Conservation (phyloP, 2,888 invertebrate species). For the Tenthredo notha region DNA sequence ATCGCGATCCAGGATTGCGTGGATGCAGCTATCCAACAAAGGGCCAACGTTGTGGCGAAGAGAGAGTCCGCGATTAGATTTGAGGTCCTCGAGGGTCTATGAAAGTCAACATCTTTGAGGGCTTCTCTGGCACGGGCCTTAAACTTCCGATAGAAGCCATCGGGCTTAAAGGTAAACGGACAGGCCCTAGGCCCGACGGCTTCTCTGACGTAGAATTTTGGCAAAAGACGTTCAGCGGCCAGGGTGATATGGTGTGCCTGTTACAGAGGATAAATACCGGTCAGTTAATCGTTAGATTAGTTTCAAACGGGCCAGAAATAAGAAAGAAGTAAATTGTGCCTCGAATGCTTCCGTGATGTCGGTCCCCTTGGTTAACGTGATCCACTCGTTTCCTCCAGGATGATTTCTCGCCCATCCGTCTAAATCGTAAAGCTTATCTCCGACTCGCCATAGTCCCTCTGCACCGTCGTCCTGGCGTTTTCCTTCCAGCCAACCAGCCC, state of each 20-base stretch:
- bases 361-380: conserved; percentile 86
- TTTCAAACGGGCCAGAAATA: background rate
- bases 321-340: conserved; percentile 63
- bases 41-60: conserved; percentile 58
- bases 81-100: conserved; percentile 70
- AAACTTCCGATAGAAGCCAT: conserved; percentile 88
- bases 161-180: conserved; percentile 86
- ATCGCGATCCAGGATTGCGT: conserved; percentile 67
- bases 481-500: conserved; percentile 83
- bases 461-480: conserved; percentile 86
- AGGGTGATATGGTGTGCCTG: conserved; percentile 84
- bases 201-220: conserved; percentile 84
- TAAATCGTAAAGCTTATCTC: conserved; percentile 80
- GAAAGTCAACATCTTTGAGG: conserved; percentile 80
- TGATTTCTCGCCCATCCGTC: conserved; percentile 88
- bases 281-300: background rate
- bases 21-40: conserved; percentile 62
- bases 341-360: conserved; percentile 92
- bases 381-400: conserved; percentile 92
- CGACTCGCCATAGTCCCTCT: conserved; percentile 88
- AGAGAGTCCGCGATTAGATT: conserved; percentile 72
- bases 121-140: conserved; percentile 82
- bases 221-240: conserved; percentile 81
- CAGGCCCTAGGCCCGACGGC: conserved; percentile 84
- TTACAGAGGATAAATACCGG: background rate